phyloP scores from a whole-genome alignment of 2,888 invertebrate species.

The Tolmerus cingulatus region DNA sequence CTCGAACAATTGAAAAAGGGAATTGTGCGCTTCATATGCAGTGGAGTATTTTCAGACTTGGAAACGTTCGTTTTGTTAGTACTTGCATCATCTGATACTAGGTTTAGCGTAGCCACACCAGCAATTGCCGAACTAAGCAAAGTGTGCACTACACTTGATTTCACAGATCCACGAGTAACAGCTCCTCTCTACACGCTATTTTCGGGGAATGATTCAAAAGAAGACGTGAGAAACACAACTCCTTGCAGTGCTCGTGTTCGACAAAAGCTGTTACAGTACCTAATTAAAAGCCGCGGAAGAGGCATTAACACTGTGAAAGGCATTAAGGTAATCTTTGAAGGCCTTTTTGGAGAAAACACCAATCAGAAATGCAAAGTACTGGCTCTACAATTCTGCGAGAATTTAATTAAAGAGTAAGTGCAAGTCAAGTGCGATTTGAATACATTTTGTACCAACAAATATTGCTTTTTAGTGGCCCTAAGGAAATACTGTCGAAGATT shows the following conservation, averaged over 20 bases:
- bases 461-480: slow-evolving; percentile 55
- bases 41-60: slow-evolving; percentile 77
- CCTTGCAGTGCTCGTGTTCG: slow-evolving; percentile 85
- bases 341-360: slow-evolving; percentile 82
- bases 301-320: slow-evolving; percentile 80
- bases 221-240: slow-evolving; percentile 74
- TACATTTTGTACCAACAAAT: not conserved
- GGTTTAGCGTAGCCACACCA: slow-evolving; percentile 87
- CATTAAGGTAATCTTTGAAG: slow-evolving; percentile 89
- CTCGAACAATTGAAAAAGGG: slow-evolving; percentile 83
- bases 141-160: slow-evolving; percentile 76
- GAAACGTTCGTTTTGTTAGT: slow-evolving; percentile 80
- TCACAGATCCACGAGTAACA: slow-evolving; percentile 74
- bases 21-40: slow-evolving; percentile 81
- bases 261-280: slow-evolving; percentile 83
- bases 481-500: slow-evolving; percentile 59
- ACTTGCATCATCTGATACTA: slow-evolving; percentile 86
- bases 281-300: slow-evolving; percentile 75
- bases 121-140: slow-evolving; percentile 87
- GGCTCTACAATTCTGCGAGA: slow-evolving; percentile 82
- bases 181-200: slow-evolving; percentile 82
- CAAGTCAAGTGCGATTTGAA: not conserved
- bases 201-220: slow-evolving; percentile 64
- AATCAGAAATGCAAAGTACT: slow-evolving; percentile 83
- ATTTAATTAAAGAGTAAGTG: slow-evolving; percentile 80